phyloP scores from a whole-genome alignment of 2,797 vertebrate species.

The Crenichthys baileyi region DNA sequence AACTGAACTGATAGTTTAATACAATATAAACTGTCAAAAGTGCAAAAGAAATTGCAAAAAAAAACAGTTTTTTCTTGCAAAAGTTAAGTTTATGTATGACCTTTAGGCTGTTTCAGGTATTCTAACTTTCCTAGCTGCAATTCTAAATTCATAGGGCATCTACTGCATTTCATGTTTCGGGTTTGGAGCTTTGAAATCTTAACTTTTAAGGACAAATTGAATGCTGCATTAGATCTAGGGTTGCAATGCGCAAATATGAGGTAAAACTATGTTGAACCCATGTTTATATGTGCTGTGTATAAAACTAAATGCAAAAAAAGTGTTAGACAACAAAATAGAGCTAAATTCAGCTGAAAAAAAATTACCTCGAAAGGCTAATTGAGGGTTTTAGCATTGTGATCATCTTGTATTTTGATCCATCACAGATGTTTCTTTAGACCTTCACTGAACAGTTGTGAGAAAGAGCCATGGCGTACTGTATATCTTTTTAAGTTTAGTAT shows the following conservation, averaged over 20 bases:
- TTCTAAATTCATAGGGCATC: too few relatives aligned
- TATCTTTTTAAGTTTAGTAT: background rate
- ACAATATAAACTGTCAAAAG: too few relatives aligned
- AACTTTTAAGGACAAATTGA: background rate
- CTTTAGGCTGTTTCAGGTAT: too few relatives aligned
- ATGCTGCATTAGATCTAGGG: background rate
- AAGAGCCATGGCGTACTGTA: background rate
- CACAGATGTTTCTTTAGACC: background rate
- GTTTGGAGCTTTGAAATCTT: background rate
- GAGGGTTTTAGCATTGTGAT: background rate
- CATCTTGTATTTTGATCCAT: background rate
- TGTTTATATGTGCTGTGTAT: background rate
- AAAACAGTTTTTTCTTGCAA: too few relatives aligned
- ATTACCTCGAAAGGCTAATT: background rate
- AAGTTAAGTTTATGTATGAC: too few relatives aligned
- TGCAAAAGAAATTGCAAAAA: too few relatives aligned
- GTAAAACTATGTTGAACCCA: background rate
- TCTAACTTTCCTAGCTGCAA: too few relatives aligned
- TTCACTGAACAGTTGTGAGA: background rate
- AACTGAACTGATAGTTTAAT: too few relatives aligned
- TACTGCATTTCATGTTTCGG: background rate
- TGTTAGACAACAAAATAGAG: too few relatives aligned
- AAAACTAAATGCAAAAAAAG: background rate
- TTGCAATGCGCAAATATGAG: background rate
- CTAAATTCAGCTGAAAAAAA: background rate